These are phyloP conservation scores for Temnothorax curvispinosus DNA, from an alignment of 1,140 invertebrate species.

Conservation along the genomic window DNA sequence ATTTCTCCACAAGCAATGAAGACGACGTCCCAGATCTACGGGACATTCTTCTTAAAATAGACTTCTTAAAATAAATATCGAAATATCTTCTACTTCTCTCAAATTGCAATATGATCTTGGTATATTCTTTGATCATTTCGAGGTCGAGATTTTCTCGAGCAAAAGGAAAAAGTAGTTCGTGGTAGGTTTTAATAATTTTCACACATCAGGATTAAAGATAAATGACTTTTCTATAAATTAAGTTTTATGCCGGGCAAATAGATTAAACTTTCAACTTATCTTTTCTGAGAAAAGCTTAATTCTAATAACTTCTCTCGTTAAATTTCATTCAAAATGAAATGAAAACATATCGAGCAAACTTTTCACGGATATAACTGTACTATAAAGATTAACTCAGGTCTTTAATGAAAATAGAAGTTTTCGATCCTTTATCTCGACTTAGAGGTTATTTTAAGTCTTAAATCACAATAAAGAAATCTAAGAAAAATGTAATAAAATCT, in stretches of 20 bases:
- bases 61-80: background rate
- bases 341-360: background rate
- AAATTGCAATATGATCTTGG: background rate
- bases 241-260: background rate
- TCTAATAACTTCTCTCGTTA: background rate
- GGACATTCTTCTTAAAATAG: background rate
- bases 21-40: background rate
- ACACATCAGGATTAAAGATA: background rate
- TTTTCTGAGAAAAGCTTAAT: background rate
- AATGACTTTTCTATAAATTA: background rate
- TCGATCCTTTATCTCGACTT: background rate
- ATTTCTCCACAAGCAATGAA: background rate
- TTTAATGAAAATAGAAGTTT: background rate
- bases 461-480: background rate
- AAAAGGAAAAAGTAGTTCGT: background rate
- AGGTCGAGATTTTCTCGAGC: background rate
- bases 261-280: background rate
- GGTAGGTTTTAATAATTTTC: background rate
- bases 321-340: background rate
- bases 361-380: background rate
- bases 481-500: background rate
- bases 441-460: background rate
- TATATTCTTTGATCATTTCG: background rate
- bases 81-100: background rate
- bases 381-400: background rate